Base-by-base conservation (phyloP, 2,113 vertebrate species). In the Mesitornis unicolor region DNA sequence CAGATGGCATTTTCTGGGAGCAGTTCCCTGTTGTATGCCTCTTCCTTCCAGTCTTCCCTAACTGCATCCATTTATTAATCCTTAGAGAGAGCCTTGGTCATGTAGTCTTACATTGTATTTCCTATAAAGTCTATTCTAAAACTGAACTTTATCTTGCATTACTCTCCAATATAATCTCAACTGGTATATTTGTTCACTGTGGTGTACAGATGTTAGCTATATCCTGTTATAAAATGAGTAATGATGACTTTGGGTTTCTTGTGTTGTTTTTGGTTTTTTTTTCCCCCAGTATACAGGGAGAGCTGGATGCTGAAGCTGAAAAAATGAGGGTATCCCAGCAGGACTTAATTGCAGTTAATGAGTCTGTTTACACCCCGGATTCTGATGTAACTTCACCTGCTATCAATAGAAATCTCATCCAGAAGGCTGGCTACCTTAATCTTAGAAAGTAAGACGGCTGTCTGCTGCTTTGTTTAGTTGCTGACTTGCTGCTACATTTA, bases 371-470 rank as follows among this genome's bases (percentile, higher is more conserved):
- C 60, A 99, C 98, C 31, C 99, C 99, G 4, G 99, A 99, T 97
- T 98, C 96, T 18, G 98, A 99, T 77, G 96, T 84, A 7, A 96
- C 98, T 31, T 93, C 97, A 19, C 97, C 98, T 16, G 95, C 97
- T 35, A 98, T 99, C 97, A 99, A 99, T 84, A 99, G 99, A 95
- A 99, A 98, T 17, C 99, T 99, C 45, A 98, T 99, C 91, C 99
- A 99, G 98, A 99, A 99, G 97, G 99, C 99, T 31, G 99, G 99
- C 60, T 99, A 99, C 98, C 99, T 99, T 92, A 99, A 99, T 92
- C 99, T 99, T 79, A 98, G 99, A 96, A 99, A 98, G 99, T 99
- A 98, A 98, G 98, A 65, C 6, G 1, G 31, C 64, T 35, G 4
- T 20, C 9, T 3, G 0, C 24, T 77, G 6, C 2, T 76, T 78